These are phyloP conservation scores for Serrognathus titanus DNA, from an alignment of 2,888 invertebrate genomes.

Conservation along the genomic window DNA sequence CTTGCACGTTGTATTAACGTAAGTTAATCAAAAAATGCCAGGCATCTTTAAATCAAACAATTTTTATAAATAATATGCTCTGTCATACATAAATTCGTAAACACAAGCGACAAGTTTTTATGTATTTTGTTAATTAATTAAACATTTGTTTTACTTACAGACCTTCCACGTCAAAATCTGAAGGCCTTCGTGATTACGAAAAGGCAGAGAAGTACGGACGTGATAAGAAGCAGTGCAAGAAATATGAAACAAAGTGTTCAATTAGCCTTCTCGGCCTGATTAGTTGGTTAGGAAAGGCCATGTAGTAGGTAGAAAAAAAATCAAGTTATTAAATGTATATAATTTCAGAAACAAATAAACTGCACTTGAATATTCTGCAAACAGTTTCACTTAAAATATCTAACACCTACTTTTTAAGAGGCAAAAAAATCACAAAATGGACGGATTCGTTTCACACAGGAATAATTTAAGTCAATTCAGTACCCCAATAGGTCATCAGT, in stretches of 20 bases:
- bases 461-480: constrained; percentile 13
- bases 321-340: not conserved
- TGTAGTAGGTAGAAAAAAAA: not conserved
- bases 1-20: constrained; percentile 65
- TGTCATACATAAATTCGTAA: not conserved
- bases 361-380: too few species aligned
- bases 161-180: constrained; percentile 55
- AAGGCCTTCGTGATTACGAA: constrained; percentile 24
- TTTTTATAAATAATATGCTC: too few species aligned
- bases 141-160: too few species aligned
- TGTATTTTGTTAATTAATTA: too few species aligned
- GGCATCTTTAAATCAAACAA: too few species aligned
- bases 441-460: too few species aligned
- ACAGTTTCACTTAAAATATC: too few species aligned
- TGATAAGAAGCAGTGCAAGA: constrained; percentile 23
- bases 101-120: not conserved
- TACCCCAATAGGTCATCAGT: constrained; percentile 31
- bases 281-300: constrained; percentile 5
- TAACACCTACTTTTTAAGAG: too few species aligned
- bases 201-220: constrained; percentile 25
- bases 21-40: constrained; percentile 39
- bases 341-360: too few species aligned
- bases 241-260: constrained; percentile 23
- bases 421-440: too few species aligned
- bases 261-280: constrained; percentile 22